Evolutionary conservation across 2,888 invertebrate genomes (phyloP), one percentile per base, ranked within the genome.

Genomic region (Lydus trimaculatus): DNA sequence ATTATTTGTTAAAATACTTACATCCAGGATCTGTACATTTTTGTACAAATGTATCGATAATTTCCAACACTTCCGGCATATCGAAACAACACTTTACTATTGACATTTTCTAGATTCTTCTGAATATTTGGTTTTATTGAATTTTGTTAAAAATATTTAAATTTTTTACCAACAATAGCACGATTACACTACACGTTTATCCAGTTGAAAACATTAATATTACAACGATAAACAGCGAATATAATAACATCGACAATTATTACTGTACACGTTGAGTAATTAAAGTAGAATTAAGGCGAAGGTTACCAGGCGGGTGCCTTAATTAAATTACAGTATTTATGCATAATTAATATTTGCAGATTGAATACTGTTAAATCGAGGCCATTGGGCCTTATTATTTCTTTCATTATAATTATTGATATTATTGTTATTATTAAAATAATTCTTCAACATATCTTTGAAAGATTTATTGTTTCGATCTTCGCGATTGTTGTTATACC

Each of bases 21-120:
- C 94, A 94, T 81, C 92, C 90, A 67, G 93, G 91, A 85, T 93
- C 93, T 59, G 94, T 92, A 83, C 94, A 94, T 87, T 94, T 94
- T 85, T 92, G 91, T 56, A 91, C 88, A 78, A 93, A 89, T 23
- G 91, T 89, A 78, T 94, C 94, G 72, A 94, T 85, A 81, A 93
- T 89, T 83, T 94, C 93, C 17, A 91, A 90, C 43, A 92, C 87
- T 80, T 94, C 93, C 20, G 89, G 88, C 64, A 90, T 88, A 81
- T 94, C 93, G 83, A 94, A 94, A 86, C 94, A 94, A 85, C 94
- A 94, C 83, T 91, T 92, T 73, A 94, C 89, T 73, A 91, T 87
- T 76, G 91, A 90, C 92, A 92, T 91, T 78, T 66, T 70, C n/a
- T 1, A 5, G 36, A 36, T 36, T 36, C 36, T 36, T 36, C 36